Percentiles rank a stretch among this genome's conserved stretches.
phyloP scores from a whole-genome alignment of 2,113 vertebrate genomes.

The Cephalopterus ornatus region DNA sequence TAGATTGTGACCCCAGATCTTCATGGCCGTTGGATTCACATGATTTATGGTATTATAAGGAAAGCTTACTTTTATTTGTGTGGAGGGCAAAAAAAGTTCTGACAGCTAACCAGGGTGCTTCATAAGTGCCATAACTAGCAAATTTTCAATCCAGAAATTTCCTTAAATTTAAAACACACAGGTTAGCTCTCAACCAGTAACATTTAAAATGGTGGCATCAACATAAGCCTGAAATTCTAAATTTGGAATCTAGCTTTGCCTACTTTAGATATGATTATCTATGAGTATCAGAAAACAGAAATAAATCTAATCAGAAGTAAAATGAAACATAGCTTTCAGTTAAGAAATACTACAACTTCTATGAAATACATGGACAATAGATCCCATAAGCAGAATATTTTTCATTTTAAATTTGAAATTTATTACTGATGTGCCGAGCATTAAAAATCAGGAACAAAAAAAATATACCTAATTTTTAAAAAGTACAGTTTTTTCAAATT shows the following conservation, averaged over 20 bases:
- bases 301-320: neutral
- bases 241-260: neutral
- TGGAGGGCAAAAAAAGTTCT: neutral
- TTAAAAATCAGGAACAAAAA: neutral
- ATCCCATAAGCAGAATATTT: neutral
- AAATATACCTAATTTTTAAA: neutral
- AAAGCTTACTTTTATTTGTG: neutral
- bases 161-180: neutral
- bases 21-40: neutral
- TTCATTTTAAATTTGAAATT: neutral
- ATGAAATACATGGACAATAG: neutral
- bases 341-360: neutral
- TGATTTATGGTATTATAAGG: neutral
- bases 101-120: neutral
- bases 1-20: neutral
- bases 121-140: neutral
- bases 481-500: neutral
- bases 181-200: neutral
- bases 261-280: neutral
- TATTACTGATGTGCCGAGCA: neutral
- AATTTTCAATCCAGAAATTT: neutral
- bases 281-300: neutral
- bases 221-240: neutral
- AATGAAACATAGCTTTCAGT: neutral
- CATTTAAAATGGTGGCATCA: neutral